Evolutionary conservation across 2,797 vertebrate species (phyloP).

Genomic region (Epinephelus malabaricus): DNA sequence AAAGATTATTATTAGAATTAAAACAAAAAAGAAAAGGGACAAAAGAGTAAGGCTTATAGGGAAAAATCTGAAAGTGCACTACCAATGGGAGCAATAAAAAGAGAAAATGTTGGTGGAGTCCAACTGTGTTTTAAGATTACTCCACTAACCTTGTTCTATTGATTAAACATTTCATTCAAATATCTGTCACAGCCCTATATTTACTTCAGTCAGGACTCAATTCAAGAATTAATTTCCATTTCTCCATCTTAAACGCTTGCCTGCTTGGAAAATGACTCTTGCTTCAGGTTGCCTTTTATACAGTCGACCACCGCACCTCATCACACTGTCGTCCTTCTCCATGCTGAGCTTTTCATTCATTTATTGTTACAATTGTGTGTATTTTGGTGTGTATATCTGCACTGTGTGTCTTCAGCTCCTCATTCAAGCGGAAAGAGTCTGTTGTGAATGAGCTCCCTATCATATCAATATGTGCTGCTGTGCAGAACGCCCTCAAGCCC

Average conservation of each 20-base stretch:
- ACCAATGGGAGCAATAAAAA: neutral
- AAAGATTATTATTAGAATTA: too few relatives aligned
- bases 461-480: slow-evolving; percentile 20
- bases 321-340: neutral
- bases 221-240: neutral
- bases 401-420: slow-evolving; percentile 10
- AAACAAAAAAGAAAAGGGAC: neutral
- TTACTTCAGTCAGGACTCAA: neutral
- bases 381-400: neutral
- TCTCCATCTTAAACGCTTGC: neutral
- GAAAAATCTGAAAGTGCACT: neutral
- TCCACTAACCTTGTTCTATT: slow-evolving; percentile 6
- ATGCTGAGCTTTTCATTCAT: slow-evolving; percentile 25
- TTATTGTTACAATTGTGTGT: neutral
- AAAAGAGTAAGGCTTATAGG: neutral
- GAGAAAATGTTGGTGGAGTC: neutral
- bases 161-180: slow-evolving; percentile 16
- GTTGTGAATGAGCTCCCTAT: slow-evolving; percentile 48
- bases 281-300: slow-evolving; percentile 8
- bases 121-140: neutral
- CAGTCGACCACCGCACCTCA: too few relatives aligned
- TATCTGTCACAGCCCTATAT: neutral
- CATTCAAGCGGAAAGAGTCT: slow-evolving; percentile 19
- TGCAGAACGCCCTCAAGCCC: slow-evolving; percentile 33
- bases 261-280: slow-evolving; percentile 7